Base-by-base conservation (phyloP, 2,113 vertebrate genomes). In the Phyllostomus discolor region DNA sequence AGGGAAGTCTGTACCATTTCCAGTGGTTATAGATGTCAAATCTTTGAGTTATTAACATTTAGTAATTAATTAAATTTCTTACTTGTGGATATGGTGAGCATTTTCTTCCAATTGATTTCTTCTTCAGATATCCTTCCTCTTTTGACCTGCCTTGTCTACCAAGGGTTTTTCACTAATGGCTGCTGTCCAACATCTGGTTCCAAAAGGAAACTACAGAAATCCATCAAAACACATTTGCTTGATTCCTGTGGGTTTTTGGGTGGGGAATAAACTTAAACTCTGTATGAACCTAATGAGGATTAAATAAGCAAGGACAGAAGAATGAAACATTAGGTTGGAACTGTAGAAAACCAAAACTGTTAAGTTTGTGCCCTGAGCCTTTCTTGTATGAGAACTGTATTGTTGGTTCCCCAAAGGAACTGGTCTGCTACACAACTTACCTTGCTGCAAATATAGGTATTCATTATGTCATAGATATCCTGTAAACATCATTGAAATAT, bases 191-290 rank as follows among this genome's bases (percentile, higher is more conserved):
- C 94, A 96, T 95, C 87, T 97, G 88, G 76, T 80, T 94, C 87
- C 81, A 76, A 95, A 96, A 81, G 70, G 88, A 96, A 98, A 95
- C 75, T 81, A 92, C 92, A 96, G 88, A 95, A 96, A 97, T 97
- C 75, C 64, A 92, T 95, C 88, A 96, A 97, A 97, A 96, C 84
- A 97, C 94, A 96, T 84, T 95, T 75, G 85, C 84, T 88, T 90
- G 96, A 97, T 92, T 96, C 95, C 88, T 97, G 90, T 96, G 97
- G 84, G 83, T 83, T 97, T 97, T 86, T 26, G 95, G 90, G 59
- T 95, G 78, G 87, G 62, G 94, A 97, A 97, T 96, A 95, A 88
- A 90, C 92, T 92, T 95, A 97, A 98, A 96, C 94, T 96, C 84
- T 98, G 59, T 67, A 73, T 98, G 95, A 97, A 95, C 96, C 92